These are phyloP conservation scores for Ellobius talpinus DNA, from an alignment of 2,113 vertebrate species.

Conservation along the genomic window DNA sequence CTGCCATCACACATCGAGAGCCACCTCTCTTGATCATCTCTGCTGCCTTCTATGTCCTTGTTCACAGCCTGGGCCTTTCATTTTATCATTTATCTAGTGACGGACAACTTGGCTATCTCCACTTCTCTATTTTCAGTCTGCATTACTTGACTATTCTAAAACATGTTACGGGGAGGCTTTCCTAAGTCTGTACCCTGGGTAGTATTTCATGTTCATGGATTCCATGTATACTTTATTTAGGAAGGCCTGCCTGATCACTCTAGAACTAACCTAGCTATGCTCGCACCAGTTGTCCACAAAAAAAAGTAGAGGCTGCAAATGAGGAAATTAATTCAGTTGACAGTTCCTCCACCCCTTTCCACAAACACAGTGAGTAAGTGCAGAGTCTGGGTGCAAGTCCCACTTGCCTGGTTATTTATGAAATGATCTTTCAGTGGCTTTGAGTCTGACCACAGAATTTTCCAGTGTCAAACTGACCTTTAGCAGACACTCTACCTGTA, in stretches of 20 bases:
- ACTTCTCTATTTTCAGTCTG: neutral
- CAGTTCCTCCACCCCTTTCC: neutral
- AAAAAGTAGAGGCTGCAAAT: neutral
- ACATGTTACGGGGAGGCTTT: no score
- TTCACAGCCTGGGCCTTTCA: neutral
- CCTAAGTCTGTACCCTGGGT: neutral
- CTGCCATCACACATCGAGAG: neutral
- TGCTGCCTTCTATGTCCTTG: neutral
- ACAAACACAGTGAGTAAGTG: neutral
- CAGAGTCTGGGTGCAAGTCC: neutral
- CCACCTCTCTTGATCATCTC: accelerated
- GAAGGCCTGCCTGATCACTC: neutral
- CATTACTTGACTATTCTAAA: no score
- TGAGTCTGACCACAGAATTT: neutral
- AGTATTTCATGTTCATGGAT: neutral
- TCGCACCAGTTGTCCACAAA: no score
- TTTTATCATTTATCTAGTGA: neutral
- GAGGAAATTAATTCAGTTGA: neutral
- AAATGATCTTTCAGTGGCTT: neutral
- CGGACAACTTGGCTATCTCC: neutral
- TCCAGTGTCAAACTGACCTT: neutral
- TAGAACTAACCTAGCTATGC: neutral
- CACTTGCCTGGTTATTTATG: neutral
- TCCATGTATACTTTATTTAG: neutral
- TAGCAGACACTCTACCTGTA: neutral